phyloP scores from a whole-genome alignment of 2,888 invertebrate species.

The Liodrosophila aerea region DNA sequence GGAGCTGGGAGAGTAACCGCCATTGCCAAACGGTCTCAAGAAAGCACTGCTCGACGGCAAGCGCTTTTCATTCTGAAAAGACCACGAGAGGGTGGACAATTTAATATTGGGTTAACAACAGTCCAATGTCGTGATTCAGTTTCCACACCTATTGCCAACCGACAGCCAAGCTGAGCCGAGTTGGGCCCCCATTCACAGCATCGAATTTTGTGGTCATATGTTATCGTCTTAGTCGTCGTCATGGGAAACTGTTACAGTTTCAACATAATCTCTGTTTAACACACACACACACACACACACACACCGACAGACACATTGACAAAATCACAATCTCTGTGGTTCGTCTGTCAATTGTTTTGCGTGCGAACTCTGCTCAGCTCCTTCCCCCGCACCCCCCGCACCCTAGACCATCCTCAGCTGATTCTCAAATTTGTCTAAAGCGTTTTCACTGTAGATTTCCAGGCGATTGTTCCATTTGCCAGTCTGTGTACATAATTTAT shows the following conservation, averaged over 20 bases:
- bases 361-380: constrained; percentile 62
- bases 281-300: constrained; percentile 9
- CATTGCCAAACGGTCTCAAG: constrained; percentile 63
- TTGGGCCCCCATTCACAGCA: constrained; percentile 60
- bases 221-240: constrained; percentile 47
- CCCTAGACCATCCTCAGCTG: constrained; percentile 1
- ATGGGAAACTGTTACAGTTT: constrained; percentile 76
- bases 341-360: constrained; percentile 74
- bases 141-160: constrained; percentile 30
- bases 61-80: constrained; percentile 63
- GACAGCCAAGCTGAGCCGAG: constrained; percentile 17
- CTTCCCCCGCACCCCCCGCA: not conserved
- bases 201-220: constrained; percentile 60
- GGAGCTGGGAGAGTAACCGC: constrained; percentile 69
- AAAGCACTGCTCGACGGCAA: constrained; percentile 51
- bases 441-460: constrained; percentile 72
- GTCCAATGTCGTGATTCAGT: constrained; percentile 20
- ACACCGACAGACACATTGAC: not conserved
- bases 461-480: constrained; percentile 17
- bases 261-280: constrained; percentile 35
- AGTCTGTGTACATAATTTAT: constrained; percentile 54
- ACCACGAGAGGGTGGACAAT: not conserved
- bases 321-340: constrained; percentile 58
- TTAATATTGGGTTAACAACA: not conserved
- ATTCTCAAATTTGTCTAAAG: constrained; percentile 76